These are phyloP conservation scores for Liolophura sinensis DNA, from an alignment of 1,140 invertebrate genomes.

Conservation along the genomic window DNA sequence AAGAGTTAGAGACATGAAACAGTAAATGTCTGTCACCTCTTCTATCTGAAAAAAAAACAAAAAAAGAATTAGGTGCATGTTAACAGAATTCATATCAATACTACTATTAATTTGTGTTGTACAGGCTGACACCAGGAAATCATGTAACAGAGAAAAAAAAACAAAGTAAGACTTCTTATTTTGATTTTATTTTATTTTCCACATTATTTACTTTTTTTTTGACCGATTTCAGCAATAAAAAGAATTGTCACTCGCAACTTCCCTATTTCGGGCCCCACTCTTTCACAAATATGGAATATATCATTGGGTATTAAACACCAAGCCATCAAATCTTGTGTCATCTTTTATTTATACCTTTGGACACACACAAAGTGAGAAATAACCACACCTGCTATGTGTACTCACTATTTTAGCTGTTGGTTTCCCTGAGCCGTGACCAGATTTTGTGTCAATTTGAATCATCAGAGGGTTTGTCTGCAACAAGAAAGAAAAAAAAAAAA, in stretches of 20 bases:
- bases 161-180: too few relatives aligned
- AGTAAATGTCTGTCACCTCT: conserved; percentile 83
- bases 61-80: conserved; percentile 11
- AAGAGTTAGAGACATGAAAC: conserved; percentile 81
- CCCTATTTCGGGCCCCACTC: background rate
- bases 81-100: conserved; percentile 1
- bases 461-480: conserved; percentile 85
- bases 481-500: conserved; percentile 12
- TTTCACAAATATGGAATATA: background rate
- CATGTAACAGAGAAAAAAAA: too few relatives aligned
- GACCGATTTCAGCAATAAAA: background rate
- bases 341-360: conserved; percentile 1
- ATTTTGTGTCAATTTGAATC: conserved; percentile 89
- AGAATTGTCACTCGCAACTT: background rate
- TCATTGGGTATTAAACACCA: background rate
- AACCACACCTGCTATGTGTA: too few relatives aligned
- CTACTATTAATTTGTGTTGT: too few relatives aligned
- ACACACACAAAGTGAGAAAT: conserved; percentile 6
- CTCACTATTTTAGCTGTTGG: conserved; percentile 89
- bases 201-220: too few relatives aligned
- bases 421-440: conserved; percentile 95
- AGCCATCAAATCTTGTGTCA: background rate
- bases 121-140: too few relatives aligned
- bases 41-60: conserved; percentile 74
- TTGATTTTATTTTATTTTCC: too few relatives aligned